These are phyloP conservation scores for Baryphthengus martii DNA, from an alignment of 2,113 vertebrate species.

Conservation along the genomic window DNA sequence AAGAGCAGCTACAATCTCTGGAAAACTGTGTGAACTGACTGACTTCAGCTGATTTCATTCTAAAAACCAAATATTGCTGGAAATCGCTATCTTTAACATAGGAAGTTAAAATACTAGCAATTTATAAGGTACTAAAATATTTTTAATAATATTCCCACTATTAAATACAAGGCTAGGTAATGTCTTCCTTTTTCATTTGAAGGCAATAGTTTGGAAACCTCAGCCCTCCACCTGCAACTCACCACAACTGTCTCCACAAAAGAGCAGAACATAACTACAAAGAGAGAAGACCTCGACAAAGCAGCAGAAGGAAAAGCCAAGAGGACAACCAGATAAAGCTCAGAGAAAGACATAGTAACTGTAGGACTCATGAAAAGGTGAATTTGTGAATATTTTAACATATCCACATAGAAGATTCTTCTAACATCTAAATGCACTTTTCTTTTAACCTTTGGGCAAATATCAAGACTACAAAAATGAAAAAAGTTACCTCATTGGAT, in stretches of 20 bases:
- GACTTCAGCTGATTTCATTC: not conserved
- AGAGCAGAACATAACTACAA: fast-evolving
- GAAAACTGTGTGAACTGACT: not conserved
- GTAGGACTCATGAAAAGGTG: not conserved
- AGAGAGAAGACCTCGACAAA: not conserved
- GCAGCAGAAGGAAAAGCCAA: not conserved
- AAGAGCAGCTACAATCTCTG: not conserved
- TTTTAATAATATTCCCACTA: not conserved
- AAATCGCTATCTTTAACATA: not conserved
- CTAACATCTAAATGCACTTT: conserved; percentile 5
- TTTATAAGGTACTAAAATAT: not conserved
- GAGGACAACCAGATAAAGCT: not conserved
- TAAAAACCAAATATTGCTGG: not conserved
- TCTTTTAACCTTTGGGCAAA: conserved; percentile 22
- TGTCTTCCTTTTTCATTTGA: not conserved
- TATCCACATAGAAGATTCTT: not conserved
- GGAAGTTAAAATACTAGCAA: not conserved
- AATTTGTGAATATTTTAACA: conserved; percentile 17
- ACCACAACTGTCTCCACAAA: not conserved
- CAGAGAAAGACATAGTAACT: not conserved
- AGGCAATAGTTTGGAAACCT: not conserved
- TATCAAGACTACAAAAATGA: not conserved
- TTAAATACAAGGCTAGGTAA: not conserved
- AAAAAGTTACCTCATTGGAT: conserved; percentile 82
- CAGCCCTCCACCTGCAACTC: not conserved